Conservation (phyloP, 2,888 invertebrate species). For the Heteropelma amictum region DNA sequence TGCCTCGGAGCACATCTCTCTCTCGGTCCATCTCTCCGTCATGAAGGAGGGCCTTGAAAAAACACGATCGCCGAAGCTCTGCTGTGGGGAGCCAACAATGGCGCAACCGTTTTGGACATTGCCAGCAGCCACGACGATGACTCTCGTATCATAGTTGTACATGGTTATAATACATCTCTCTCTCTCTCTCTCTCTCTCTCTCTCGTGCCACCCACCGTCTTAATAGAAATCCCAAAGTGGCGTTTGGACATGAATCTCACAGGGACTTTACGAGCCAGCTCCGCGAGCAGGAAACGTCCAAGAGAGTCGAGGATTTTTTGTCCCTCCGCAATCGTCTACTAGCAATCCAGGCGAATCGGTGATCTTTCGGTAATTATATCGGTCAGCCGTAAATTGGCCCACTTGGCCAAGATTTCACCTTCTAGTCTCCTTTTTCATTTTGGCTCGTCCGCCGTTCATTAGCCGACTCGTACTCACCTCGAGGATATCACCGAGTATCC, state of each 20-base stretch:
- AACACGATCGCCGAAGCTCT: constrained; percentile 44
- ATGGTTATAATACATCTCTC: constrained; percentile 10
- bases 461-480: neutral
- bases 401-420: constrained; percentile 46
- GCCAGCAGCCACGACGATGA: constrained; percentile 48
- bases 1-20: constrained; percentile 29
- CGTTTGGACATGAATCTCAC: neutral
- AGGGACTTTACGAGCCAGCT: too few species aligned
- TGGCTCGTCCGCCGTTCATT: constrained; percentile 8
- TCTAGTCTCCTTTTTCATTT: neutral
- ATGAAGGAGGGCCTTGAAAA: constrained; percentile 32
- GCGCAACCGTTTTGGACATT: constrained; percentile 47
- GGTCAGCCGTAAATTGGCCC: constrained; percentile 42
- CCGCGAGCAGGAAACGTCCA: neutral
- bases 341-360: constrained; percentile 39
- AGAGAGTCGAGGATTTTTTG: neutral
- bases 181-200: constrained; percentile 9
- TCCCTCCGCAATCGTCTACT: neutral
- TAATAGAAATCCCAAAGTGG: constrained; percentile 17
- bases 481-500: constrained; percentile 16
- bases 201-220: constrained; percentile 50
- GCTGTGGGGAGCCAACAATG: constrained; percentile 36
- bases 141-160: constrained; percentile 39
- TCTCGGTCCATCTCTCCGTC: neutral
- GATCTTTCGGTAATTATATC: constrained; percentile 50